phyloP scores from a whole-genome alignment of 2,113 vertebrate genomes.

The Elaphurus davidianus region DNA sequence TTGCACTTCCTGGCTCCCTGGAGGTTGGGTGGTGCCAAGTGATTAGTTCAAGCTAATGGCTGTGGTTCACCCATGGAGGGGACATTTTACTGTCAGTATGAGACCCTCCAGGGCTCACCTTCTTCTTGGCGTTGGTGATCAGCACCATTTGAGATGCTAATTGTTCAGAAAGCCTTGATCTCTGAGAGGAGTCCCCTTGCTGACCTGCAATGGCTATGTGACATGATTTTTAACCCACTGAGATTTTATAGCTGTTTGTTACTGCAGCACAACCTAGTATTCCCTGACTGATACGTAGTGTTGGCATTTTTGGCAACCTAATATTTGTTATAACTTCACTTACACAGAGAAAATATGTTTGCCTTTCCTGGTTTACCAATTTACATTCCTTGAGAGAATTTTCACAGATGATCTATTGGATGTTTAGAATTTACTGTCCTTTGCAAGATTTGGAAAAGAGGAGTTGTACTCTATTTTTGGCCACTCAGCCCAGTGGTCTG shows the following conservation, averaged over 20 bases:
- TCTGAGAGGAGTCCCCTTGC: neutral
- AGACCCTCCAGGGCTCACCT: neutral
- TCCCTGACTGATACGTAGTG: neutral
- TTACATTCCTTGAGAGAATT: neutral
- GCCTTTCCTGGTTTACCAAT: neutral
- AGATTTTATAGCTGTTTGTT: neutral
- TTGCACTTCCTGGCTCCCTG: neutral
- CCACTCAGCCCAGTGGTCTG: neutral
- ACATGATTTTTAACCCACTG: neutral
- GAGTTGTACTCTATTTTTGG: neutral
- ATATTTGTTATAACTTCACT: neutral
- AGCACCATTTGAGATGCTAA: neutral
- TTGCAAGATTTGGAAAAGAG: neutral
- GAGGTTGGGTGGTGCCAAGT: neutral
- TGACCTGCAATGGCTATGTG: neutral
- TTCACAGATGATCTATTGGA: neutral
- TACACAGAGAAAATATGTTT: neutral
- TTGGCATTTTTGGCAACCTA: neutral
- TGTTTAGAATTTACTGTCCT: neutral
- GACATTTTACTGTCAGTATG: neutral
- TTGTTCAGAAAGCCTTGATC: neutral
- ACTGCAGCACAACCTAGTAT: neutral
- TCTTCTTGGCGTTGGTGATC: neutral
- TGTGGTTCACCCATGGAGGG: neutral
- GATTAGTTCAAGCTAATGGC: neutral